Conservation (phyloP, 1,140 invertebrate species). For the Drosophila ambigua region DNA sequence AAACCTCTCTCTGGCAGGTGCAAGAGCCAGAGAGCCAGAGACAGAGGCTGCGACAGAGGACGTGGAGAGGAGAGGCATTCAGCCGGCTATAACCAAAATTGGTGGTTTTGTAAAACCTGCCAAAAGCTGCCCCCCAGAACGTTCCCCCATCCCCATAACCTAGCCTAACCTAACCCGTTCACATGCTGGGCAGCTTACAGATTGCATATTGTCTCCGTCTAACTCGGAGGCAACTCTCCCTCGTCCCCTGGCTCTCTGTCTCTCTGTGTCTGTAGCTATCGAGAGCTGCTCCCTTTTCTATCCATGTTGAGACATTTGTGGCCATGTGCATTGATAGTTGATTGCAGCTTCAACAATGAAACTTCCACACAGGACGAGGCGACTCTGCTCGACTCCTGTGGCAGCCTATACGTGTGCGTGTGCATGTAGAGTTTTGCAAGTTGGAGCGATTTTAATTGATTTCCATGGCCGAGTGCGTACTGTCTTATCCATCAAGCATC, state of each 20-base stretch:
- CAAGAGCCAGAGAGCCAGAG: too few relatives aligned
- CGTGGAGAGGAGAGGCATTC: conserved; percentile 8
- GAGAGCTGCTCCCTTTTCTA: neutral
- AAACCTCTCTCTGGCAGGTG: too few relatives aligned
- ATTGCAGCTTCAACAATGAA: conserved; percentile 55
- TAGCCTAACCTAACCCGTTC: neutral
- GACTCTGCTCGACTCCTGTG: conserved; percentile 7
- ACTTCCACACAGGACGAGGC: conserved; percentile 49
- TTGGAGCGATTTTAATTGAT: conserved; percentile 81
- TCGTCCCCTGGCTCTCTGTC: neutral
- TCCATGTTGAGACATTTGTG: conserved; percentile 38
- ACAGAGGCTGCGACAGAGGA: neutral
- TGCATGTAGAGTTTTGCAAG: conserved; percentile 53
- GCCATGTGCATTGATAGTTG: conserved; percentile 73
- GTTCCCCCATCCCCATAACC: conserved; percentile 1
- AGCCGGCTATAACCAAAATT: conserved; percentile 64
- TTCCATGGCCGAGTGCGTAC: conserved; percentile 78
- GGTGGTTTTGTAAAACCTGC: conserved; percentile 78
- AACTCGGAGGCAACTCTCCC: neutral
- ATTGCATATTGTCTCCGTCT: conserved; percentile 41
- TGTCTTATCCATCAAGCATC: conserved; percentile 66
- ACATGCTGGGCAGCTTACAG: conserved; percentile 23
- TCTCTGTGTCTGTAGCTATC: too few relatives aligned
- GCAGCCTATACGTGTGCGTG: conserved; percentile 4
- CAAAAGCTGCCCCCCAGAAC: conserved; percentile 37